Percentiles rank a stretch among this genome's conserved stretches.
Evolutionary conservation across 2,113 vertebrate species (phyloP).

Genomic region (Anarhynchus alexandrinus): DNA sequence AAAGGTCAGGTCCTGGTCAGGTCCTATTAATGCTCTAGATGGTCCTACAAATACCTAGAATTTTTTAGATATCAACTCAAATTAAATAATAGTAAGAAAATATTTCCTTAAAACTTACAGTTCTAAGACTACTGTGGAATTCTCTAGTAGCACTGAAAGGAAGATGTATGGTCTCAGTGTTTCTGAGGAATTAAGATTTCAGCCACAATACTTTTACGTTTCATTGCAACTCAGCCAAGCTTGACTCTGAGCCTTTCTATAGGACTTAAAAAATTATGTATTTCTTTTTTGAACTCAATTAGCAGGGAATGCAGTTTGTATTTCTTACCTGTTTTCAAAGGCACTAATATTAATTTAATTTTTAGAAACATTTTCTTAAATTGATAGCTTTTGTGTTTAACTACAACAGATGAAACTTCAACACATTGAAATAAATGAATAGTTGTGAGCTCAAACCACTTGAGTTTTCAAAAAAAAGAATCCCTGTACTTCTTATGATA

Average conservation of each 20-base stretch:
- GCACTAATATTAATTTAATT: not conserved
- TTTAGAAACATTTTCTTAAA: not conserved
- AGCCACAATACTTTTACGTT: not conserved
- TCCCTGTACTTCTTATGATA: not conserved
- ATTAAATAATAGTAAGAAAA: not conserved
- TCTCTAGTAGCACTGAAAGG: not conserved
- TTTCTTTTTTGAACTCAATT: not conserved
- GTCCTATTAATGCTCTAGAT: not conserved
- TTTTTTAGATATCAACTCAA: not conserved
- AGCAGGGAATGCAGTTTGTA: not conserved
- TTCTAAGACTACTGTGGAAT: not conserved
- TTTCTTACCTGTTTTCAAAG: not conserved
- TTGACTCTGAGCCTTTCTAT: not conserved
- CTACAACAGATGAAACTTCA: not conserved
- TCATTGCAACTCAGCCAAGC: not conserved
- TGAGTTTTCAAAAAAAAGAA: not conserved
- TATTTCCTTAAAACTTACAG: not conserved
- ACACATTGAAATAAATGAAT: not conserved
- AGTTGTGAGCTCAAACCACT: not conserved
- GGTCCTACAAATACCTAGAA: not conserved
- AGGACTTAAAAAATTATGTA: not conserved
- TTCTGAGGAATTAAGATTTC: not conserved
- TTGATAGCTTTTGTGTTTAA: not conserved
- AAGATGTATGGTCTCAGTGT: not conserved
- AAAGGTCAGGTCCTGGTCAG: not conserved